Evolutionary conservation across 2,113 vertebrate genomes (phyloP), one percentile per base, ranked within the genome.

Genomic region (Urocolius indicus): DNA sequence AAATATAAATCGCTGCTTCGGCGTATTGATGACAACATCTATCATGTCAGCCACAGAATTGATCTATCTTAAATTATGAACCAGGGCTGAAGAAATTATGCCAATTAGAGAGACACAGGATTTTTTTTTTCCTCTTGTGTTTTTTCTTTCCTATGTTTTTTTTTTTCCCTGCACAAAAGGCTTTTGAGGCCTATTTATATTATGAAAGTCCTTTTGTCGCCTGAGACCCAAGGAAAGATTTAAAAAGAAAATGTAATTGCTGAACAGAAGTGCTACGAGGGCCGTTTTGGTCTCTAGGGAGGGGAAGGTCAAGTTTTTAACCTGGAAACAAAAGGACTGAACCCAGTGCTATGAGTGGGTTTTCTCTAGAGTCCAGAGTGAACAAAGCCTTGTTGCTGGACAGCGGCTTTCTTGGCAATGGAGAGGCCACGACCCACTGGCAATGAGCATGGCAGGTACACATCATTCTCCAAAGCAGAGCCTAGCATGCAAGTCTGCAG

Each of bases 261-360:
- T 84, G 88, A 92, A 76, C 93, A 95, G 92, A 95, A 96, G 92
- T 74, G 62, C 83, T 92, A 46, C 1, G 13, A 89, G 69, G 58
- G 69, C 83, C 7, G 9, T 86, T 87, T 81, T 5, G 11, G 86
- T 45, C 92, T 92, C 65, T 61, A 69, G 80, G 86, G 92, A 95
- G 80, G 90, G 36, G 66, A 93, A 96, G 95, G 90, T 96, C 90
- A 94, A 84, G 94, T 93, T 96, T 96, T 96, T 94, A 96, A 95
- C 88, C 92, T 82, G 76, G 73, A 49, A 93, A 96, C 90, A 96
- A 95, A 96, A 95, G 88, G 62, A 66, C 58, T 49, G 76, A 84
- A 43, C 83, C 69, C 84, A 76, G 1, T 1, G 2, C 67, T 89
- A 51, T 20, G 68, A 88, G 89, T 29, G 36, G 82, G 51, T 48